Evolutionary conservation across 1,140 invertebrate species (phyloP), one percentile per base, ranked within the genome.

Genomic region (Chironomus striatipennis): DNA sequence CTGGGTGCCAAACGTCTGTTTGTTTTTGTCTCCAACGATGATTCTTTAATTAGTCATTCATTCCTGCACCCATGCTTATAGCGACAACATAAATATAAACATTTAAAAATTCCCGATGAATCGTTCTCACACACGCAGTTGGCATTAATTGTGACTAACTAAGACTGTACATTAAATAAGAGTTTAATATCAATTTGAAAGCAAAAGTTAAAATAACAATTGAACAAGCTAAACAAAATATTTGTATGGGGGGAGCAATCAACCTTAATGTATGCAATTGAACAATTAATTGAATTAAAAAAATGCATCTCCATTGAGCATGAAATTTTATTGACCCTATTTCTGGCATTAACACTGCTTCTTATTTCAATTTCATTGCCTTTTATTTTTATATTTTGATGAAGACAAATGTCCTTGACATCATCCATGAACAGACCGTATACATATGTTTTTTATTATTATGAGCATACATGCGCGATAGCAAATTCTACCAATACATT

Each of bases 371-470:
- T 34, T 34, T 34, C 24, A 34, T 34, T 34, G 1, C 2, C 24
- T 34, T 34, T 34, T 34, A 2, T 34, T 2, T 34, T 34, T 2
- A 2, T 34, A 34, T 34, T 34, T 15, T 57, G 47, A 57, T 57
- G 12, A 57, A 57, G n/a, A n/a, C 12, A 57, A 21, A 70, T 70
- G 65, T 70, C 65, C 65, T 70, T 70, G 65, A 70, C 65, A 70
- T 70, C 65, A 70, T 57, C 12, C 17, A 20, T 70, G 65, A 9
- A 70, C 17, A 20, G 18, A 70, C 47, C 20, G 65, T 10, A 21
- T 70, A 70, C 65, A 70, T 70, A 70, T 70, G 65, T 70, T 70
- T 70, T 70, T 70, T 70, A 70, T 70, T 70, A 21, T 70, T 70
- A 17, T 70, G 20, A 70, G 10, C 65, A 70, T 70, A 70, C 65